phyloP scores from a whole-genome alignment of 1,140 invertebrate genomes.

The Scaptomyza graminum region DNA sequence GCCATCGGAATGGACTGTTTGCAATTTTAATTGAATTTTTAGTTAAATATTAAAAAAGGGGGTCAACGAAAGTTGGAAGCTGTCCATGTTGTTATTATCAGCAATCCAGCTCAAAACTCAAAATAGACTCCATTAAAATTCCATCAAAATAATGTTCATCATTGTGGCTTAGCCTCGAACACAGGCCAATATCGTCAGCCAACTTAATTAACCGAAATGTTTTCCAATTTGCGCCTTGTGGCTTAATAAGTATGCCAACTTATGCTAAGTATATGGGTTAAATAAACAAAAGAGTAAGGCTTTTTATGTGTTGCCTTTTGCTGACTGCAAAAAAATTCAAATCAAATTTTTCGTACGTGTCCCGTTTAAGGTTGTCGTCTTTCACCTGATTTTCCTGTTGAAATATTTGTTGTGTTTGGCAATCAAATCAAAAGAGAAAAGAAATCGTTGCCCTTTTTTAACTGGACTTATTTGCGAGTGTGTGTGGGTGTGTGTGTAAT shows the following conservation, averaged over 20 bases:
- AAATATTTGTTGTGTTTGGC: slow-evolving; percentile 40
- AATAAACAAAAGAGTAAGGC: slow-evolving; percentile 13
- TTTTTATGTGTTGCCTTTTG: slow-evolving; percentile 35
- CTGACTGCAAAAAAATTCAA: slow-evolving; percentile 57
- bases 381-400: slow-evolving; percentile 44
- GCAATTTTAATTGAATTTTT: slow-evolving; percentile 42
- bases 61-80: not conserved
- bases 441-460: slow-evolving; percentile 45
- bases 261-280: not conserved
- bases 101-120: slow-evolving; percentile 14
- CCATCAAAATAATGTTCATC: slow-evolving; percentile 41
- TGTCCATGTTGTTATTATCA: slow-evolving; percentile 15
- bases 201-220: slow-evolving; percentile 43
- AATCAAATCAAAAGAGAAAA: slow-evolving; percentile 39
- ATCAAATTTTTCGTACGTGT: slow-evolving; percentile 66
- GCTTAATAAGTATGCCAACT: slow-evolving; percentile 3
- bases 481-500: slow-evolving; percentile 35
- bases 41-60: slow-evolving; percentile 31
- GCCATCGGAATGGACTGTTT: slow-evolving; percentile 6
- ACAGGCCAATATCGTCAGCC: slow-evolving; percentile 6
- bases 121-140: slow-evolving; percentile 50
- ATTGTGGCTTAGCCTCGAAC: slow-evolving; percentile 19
- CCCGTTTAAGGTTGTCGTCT: slow-evolving; percentile 19
- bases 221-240: slow-evolving; percentile 14
- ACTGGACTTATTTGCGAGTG: slow-evolving; percentile 8